phyloP scores from a whole-genome alignment of 2,797 vertebrate genomes.

The Malacoraja senta region DNA sequence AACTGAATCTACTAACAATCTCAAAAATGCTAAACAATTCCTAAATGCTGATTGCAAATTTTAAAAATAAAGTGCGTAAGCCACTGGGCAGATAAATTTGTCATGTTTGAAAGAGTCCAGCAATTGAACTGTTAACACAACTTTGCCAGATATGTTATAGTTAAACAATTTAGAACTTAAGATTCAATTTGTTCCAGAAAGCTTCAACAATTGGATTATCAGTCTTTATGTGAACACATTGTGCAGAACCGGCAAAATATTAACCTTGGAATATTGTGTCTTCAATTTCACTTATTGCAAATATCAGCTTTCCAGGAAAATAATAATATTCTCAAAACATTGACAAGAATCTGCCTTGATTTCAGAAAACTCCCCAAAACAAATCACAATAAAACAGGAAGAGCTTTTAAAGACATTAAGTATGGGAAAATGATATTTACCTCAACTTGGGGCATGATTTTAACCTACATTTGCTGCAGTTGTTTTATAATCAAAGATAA shows the following conservation, averaged over 20 bases:
- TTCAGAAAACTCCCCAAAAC: not conserved
- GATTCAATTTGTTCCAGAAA: not conserved
- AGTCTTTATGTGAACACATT: not conserved
- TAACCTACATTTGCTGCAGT: not conserved
- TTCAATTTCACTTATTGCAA: not conserved
- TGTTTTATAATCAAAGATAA: not conserved
- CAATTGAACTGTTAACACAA: not conserved
- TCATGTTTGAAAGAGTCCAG: not conserved
- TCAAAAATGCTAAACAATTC: not conserved
- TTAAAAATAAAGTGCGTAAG: not conserved
- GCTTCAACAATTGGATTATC: not conserved
- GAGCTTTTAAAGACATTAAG: not conserved
- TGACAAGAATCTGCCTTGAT: not conserved
- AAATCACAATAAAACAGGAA: not conserved
- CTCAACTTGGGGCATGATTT: not conserved
- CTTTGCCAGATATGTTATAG: not conserved
- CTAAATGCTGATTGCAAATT: not conserved
- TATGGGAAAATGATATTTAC: not conserved
- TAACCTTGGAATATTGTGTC: not conserved
- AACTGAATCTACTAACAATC: not conserved
- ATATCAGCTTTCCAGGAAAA: not conserved
- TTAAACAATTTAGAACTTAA: not conserved
- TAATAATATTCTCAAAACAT: not conserved
- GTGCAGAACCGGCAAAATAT: not conserved
- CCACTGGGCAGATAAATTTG: not conserved